A percentile compares a stretch with the other conserved stretches of the same genome.
Evolutionary conservation across 2,797 vertebrate species (phyloP).

Genomic region (Poecilia picta): DNA sequence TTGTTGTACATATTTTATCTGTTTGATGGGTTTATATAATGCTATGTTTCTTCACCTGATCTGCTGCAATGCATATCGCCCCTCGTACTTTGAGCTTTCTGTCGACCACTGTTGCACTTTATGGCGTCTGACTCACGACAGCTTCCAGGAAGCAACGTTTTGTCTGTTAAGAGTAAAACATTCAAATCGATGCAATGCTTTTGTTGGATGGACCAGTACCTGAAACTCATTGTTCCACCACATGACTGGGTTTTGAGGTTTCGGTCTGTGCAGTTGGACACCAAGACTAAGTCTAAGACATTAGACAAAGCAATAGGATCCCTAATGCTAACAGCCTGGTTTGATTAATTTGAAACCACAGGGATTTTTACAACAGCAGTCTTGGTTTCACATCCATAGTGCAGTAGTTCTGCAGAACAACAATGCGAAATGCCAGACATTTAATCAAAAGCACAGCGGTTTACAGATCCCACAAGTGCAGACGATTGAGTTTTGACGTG

Average conservation of each 20-base stretch:
- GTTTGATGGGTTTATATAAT: neutral
- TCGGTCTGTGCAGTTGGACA: neutral
- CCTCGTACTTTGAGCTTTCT: slow-evolving; percentile 8
- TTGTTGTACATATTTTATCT: neutral
- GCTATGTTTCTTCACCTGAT: neutral
- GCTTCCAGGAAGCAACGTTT: neutral
- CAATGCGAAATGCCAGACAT: neutral
- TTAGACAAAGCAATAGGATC: neutral
- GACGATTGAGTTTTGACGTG: neutral
- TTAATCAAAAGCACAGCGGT: neutral
- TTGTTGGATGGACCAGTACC: neutral
- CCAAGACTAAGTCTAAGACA: too few species aligned
- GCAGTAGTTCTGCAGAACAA: neutral
- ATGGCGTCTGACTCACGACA: slow-evolving; percentile 1
- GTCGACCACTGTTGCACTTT: neutral
- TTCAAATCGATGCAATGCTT: neutral
- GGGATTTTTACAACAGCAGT: slow-evolving; percentile 1
- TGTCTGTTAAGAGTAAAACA: neutral
- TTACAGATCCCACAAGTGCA: neutral
- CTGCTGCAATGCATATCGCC: neutral
- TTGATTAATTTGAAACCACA: neutral
- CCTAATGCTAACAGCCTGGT: neutral
- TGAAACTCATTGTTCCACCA: neutral
- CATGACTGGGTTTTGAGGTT: neutral
- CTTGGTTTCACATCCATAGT: neutral